Percentiles rank a stretch among this genome's conserved stretches.
phyloP scores from a whole-genome alignment of 2,113 vertebrate genomes.

The Hippocampus comes region DNA sequence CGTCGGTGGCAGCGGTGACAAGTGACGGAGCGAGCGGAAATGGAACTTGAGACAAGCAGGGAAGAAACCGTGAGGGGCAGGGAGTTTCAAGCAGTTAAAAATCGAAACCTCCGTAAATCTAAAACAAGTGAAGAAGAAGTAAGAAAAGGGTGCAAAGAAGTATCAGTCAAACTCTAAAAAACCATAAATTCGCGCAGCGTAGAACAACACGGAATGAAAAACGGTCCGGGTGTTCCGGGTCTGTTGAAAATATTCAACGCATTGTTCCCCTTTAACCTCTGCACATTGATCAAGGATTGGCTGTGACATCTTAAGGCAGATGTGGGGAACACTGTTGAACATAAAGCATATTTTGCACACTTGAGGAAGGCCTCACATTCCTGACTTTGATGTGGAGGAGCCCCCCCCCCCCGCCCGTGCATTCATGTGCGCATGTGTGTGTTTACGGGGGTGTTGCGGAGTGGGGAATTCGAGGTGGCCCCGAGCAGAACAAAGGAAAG shows the following conservation, averaged over 20 bases:
- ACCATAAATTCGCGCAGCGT: neutral
- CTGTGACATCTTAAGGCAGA: constrained; percentile 47
- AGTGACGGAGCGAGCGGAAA: constrained; percentile 32
- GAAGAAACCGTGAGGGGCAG: neutral
- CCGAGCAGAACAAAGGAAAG: constrained; percentile 35
- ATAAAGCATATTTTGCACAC: constrained; percentile 32
- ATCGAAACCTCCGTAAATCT: neutral
- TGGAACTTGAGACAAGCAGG: constrained; percentile 3
- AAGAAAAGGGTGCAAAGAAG: neutral
- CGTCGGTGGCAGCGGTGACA: constrained; percentile 43
- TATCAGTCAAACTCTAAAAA: constrained; percentile 1
- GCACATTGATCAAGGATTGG: constrained; percentile 5
- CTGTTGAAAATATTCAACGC: constrained; percentile 17
- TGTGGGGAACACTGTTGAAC: constrained; percentile 19
- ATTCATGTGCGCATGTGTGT: constrained; percentile 11
- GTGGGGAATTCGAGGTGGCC: constrained; percentile 20
- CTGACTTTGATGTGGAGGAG: constrained; percentile 56
- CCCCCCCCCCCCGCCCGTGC: constrained; percentile 6
- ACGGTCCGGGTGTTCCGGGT: constrained; percentile 35
- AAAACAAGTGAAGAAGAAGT: neutral
- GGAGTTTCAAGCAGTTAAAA: neutral
- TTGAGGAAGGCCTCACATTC: constrained; percentile 43
- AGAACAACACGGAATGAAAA: constrained; percentile 7
- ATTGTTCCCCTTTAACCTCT: constrained; percentile 2
- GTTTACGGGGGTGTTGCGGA: constrained; percentile 18